Evolutionary conservation across 2,113 vertebrate species (phyloP).

Genomic region (Chionomys nivalis): DNA sequence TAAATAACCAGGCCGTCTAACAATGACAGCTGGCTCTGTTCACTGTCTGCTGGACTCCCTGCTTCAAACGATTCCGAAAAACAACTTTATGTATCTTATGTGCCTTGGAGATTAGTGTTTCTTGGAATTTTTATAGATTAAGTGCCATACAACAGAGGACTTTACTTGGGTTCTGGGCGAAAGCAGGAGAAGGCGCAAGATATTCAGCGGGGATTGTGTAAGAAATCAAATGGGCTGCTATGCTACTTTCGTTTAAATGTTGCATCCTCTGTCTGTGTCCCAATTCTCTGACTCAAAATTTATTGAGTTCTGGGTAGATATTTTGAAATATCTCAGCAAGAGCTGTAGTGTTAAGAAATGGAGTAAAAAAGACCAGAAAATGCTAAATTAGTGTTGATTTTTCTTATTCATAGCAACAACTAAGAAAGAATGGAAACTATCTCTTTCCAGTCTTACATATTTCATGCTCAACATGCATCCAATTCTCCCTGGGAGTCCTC

Average conservation of each 20-base stretch:
- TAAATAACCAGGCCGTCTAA: neutral
- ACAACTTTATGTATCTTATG: neutral
- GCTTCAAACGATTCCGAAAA: neutral
- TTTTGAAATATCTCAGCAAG: conserved; percentile 25
- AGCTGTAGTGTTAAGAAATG: conserved; percentile 17
- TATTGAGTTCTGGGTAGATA: neutral
- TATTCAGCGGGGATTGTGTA: neutral
- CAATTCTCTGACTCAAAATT: neutral
- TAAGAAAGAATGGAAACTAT: conserved; percentile 7
- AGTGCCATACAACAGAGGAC: neutral
- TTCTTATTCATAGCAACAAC: neutral
- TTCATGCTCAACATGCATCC: neutral
- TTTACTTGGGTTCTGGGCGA: neutral
- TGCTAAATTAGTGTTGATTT: neutral
- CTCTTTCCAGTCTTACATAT: neutral
- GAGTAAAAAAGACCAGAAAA: neutral
- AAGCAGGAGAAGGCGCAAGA: neutral
- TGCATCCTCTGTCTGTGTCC: neutral
- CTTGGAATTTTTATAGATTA: neutral
- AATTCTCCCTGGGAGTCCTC: neutral
- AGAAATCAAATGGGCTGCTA: neutral
- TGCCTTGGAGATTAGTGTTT: neutral
- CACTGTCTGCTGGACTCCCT: neutral
- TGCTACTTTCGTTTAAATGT: conserved; percentile 8
- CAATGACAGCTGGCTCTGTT: neutral